Percentiles rank a stretch among this genome's conserved stretches.
phyloP scores from a whole-genome alignment of 2,113 vertebrate species.

The Protobothrops mucrosquamatus region DNA sequence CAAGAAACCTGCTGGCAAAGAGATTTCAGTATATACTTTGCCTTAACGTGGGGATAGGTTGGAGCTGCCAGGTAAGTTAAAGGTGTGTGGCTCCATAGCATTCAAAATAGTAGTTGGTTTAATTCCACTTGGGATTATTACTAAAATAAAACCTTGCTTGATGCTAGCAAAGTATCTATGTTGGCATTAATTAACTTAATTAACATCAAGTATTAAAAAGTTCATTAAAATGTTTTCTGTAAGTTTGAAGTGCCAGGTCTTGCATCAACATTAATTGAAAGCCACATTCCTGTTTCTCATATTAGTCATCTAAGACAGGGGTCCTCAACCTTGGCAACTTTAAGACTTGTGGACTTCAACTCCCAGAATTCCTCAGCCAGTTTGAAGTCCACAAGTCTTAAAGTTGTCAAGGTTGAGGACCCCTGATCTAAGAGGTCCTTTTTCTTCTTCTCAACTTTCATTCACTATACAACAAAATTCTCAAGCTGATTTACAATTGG shows the following conservation, averaged over 20 bases:
- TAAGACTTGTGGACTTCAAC: no score
- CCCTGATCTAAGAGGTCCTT: no score
- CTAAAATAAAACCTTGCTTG: neutral
- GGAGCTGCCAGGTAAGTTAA: neutral
- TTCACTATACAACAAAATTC: neutral
- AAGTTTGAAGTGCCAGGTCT: neutral
- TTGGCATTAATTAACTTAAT: neutral
- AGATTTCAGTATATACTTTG: neutral
- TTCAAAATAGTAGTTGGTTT: neutral
- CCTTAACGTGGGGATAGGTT: neutral
- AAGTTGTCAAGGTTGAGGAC: no score
- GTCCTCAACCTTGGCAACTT: no score
- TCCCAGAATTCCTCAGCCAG: no score
- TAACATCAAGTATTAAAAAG: neutral
- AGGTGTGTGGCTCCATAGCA: neutral
- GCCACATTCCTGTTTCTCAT: neutral
- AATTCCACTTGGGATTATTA: neutral
- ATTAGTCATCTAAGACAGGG: neutral
- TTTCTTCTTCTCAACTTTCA: neutral
- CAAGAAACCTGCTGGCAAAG: neutral
- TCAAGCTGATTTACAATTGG: neutral
- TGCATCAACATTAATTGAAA: neutral
- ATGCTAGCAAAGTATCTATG: neutral
- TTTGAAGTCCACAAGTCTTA: no score
- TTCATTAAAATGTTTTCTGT: neutral